phyloP scores from a whole-genome alignment of 1,140 invertebrate genomes.

The Magallana gigas region DNA sequence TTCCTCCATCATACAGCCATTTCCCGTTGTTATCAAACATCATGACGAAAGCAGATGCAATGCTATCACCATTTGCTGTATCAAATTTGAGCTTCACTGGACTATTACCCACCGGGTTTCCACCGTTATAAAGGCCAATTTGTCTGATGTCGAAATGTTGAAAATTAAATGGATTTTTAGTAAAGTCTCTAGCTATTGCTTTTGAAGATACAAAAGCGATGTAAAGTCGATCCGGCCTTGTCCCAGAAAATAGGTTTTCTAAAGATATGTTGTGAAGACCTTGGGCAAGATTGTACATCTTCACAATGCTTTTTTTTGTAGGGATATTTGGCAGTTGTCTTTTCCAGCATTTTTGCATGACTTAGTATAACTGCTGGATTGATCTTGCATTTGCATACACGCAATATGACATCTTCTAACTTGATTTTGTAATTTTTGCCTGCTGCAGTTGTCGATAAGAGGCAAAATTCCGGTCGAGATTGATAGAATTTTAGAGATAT shows the following conservation, averaged over 20 bases:
- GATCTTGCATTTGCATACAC: slow-evolving; percentile 38
- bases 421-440: slow-evolving; percentile 13
- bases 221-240: slow-evolving; percentile 1
- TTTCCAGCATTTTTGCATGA: slow-evolving; percentile 43
- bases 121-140: slow-evolving; percentile 44
- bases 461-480: slow-evolving; percentile 39
- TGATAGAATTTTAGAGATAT: slow-evolving; percentile 43
- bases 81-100: slow-evolving; percentile 43
- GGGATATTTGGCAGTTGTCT: slow-evolving; percentile 44
- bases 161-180: slow-evolving; percentile 54
- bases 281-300: slow-evolving; percentile 1
- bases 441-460: neutral
- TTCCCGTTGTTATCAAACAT: slow-evolving; percentile 40
- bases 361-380: slow-evolving; percentile 48
- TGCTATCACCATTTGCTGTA: neutral
- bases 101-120: slow-evolving; percentile 42
- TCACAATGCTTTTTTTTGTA: slow-evolving; percentile 35
- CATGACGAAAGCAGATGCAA: slow-evolving; percentile 24
- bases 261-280: neutral
- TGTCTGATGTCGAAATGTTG: slow-evolving; percentile 37
- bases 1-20: slow-evolving; percentile 41
- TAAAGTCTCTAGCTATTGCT: slow-evolving; percentile 27
- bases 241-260: slow-evolving; percentile 48
- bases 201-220: slow-evolving; percentile 13
- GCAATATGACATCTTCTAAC: slow-evolving; percentile 31